These are phyloP conservation scores for Sebastes nivosus DNA, from an alignment of 2,797 vertebrate species.

Conservation along the genomic window DNA sequence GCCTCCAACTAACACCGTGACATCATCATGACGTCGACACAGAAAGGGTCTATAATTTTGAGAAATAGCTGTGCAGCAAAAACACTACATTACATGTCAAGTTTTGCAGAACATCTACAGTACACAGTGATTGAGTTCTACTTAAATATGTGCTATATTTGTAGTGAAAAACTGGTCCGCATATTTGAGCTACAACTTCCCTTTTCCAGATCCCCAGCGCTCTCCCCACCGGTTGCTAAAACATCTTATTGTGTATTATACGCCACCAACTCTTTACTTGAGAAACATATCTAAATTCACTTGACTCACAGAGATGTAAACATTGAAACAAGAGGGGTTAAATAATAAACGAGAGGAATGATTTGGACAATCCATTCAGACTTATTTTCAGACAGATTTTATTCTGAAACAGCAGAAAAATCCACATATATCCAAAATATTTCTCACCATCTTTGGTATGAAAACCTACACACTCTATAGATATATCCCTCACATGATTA, in stretches of 20 bases:
- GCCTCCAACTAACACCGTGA: no score
- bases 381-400: conserved; percentile 34
- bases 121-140: not conserved
- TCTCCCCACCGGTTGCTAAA: not conserved
- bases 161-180: not conserved
- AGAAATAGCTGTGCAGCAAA: not conserved
- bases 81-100: not conserved
- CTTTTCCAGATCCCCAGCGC: not conserved
- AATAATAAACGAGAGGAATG: not conserved
- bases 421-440: conserved; percentile 39
- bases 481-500: not conserved
- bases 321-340: not conserved
- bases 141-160: not conserved
- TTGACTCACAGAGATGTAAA: not conserved
- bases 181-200: not conserved
- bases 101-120: not conserved
- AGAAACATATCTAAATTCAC: not conserved
- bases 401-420: conserved; percentile 50
- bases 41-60: no score
- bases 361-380: not conserved
- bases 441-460: not conserved
- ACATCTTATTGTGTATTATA: not conserved
- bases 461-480: not conserved
- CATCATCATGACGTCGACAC: no score
- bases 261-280: not conserved